Conservation (phyloP, 2,888 invertebrate species). For the Bembecia ichneumoniformis region DNA sequence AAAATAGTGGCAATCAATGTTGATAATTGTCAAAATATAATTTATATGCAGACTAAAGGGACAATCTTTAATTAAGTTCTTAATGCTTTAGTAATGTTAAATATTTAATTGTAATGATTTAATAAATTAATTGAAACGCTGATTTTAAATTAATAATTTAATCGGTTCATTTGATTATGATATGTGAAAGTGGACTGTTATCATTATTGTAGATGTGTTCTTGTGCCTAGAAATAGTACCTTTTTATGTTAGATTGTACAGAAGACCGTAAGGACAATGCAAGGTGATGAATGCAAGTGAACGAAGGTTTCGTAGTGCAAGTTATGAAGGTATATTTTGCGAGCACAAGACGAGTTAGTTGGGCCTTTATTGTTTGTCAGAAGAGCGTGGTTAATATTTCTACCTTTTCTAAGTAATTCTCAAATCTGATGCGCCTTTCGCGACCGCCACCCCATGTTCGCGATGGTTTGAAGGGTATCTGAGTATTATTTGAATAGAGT, state of each 20-base stretch:
- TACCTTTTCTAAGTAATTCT: slow-evolving; percentile 54
- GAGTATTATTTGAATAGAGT: slow-evolving; percentile 63
- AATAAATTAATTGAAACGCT: too few species aligned
- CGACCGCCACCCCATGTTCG: slow-evolving; percentile 59
- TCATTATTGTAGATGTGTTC: slow-evolving; percentile 22
- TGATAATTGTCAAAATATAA: too few species aligned
- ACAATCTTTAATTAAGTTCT: too few species aligned
- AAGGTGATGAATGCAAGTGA: slow-evolving; percentile 64
- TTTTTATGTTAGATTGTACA: slow-evolving; percentile 58
- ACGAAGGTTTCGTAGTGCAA: slow-evolving; percentile 27
- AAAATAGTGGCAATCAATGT: too few species aligned
- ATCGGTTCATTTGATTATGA: too few species aligned
- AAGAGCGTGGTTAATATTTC: slow-evolving; percentile 47
- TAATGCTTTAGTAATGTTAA: too few species aligned
- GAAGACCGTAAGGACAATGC: slow-evolving; percentile 56
- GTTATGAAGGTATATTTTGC: slow-evolving; percentile 50
- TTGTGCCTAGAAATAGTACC: slow-evolving; percentile 56
- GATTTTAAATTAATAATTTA: too few species aligned
- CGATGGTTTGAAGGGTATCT: slow-evolving; percentile 39
- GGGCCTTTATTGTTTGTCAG: slow-evolving; percentile 52
- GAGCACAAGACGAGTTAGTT: slow-evolving; percentile 43
- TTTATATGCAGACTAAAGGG: too few species aligned
- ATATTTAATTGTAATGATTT: too few species aligned
- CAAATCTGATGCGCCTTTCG: slow-evolving; percentile 60
- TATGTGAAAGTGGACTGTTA: slow-evolving; percentile 26